phyloP scores from a whole-genome alignment of 2,113 vertebrate genomes.

The Recurvirostra avosetta region DNA sequence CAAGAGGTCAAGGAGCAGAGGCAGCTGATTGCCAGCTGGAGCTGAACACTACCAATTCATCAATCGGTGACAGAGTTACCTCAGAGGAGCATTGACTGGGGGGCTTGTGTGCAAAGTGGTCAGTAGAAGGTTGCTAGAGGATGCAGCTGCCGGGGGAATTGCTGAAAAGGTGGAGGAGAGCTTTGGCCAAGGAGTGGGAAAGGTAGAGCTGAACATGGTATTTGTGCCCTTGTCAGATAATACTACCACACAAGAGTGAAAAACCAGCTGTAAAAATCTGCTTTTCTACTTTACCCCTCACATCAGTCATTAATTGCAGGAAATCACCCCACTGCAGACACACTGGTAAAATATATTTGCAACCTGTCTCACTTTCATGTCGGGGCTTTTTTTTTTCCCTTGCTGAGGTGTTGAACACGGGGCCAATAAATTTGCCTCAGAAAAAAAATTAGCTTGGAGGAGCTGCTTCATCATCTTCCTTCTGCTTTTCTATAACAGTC shows the following conservation, averaged over 20 bases:
- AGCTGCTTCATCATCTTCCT: constrained; percentile 28
- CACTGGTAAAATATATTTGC: background rate
- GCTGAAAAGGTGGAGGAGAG: background rate
- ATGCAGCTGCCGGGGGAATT: background rate
- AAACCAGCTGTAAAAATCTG: background rate
- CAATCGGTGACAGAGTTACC: background rate
- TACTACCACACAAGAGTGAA: background rate
- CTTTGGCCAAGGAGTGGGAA: background rate
- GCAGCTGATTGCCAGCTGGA: background rate
- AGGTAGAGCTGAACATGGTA: background rate
- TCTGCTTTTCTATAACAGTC: constrained; percentile 52
- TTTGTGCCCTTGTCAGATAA: background rate
- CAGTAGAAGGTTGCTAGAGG: background rate
- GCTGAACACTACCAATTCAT: background rate
- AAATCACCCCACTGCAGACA: background rate
- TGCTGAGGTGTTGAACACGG: background rate
- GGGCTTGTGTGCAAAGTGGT: background rate
- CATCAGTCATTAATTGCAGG: background rate
- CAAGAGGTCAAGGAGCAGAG: constrained; percentile 6
- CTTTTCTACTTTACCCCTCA: background rate
- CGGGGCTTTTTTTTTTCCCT: background rate
- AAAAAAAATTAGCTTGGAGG: background rate
- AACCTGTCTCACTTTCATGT: background rate
- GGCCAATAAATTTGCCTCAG: background rate
- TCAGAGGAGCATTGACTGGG: background rate